A percentile compares a stretch with the other conserved stretches of the same genome.
phyloP scores from a whole-genome alignment of 2,888 invertebrate species.

The Maniola hyperantus region DNA sequence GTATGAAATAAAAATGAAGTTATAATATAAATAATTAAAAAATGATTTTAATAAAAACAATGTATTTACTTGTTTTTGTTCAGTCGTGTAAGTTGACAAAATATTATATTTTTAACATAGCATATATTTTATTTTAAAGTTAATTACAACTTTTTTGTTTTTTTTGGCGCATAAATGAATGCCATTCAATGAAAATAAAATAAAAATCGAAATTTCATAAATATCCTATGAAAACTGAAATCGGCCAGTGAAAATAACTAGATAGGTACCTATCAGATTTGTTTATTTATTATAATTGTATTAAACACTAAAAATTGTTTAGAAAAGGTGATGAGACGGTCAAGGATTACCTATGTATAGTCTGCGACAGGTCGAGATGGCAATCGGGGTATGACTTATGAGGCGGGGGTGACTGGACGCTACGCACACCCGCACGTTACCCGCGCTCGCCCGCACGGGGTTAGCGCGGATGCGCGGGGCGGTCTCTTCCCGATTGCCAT shows the following conservation, averaged over 20 bases:
- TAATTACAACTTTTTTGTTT: background rate
- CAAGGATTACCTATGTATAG: too few relatives aligned
- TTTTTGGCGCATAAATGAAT: background rate
- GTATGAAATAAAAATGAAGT: conserved; percentile 4
- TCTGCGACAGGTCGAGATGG: too few relatives aligned
- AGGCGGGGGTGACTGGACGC: too few relatives aligned
- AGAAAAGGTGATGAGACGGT: background rate
- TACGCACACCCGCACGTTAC: too few relatives aligned
- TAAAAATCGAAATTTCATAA: background rate
- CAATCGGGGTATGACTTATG: too few relatives aligned
- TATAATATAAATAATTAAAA: background rate
- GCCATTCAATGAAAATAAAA: background rate
- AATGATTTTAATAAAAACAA: background rate
- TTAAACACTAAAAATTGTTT: background rate
- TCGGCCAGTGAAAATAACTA: background rate
- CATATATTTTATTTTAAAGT: too few relatives aligned
- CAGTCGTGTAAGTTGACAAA: background rate
- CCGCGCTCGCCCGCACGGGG: too few relatives aligned
- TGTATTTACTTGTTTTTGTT: background rate
- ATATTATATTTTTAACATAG: background rate
- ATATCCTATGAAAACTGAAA: too few relatives aligned
- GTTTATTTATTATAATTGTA: background rate
- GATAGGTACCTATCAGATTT: background rate
- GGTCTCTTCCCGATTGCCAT: too few relatives aligned
- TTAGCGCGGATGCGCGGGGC: too few relatives aligned